Evolutionary conservation across 2,888 invertebrate genomes (phyloP), one percentile per base, ranked within the genome.

Genomic region (Drosophila borealis): DNA sequence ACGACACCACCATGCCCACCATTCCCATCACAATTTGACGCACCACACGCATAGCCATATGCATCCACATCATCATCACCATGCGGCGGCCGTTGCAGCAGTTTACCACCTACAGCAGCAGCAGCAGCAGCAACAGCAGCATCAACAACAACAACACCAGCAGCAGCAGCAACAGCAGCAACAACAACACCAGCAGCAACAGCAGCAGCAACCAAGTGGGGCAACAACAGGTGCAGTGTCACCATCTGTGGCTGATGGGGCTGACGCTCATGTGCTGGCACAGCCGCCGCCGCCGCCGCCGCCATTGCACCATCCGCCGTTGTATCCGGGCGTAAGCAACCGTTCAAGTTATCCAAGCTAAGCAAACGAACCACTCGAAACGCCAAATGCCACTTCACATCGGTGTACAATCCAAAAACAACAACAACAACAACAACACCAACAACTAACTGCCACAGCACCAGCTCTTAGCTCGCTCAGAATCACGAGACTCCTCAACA

Each of bases 241-340:
- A 48, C 70, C 72, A 44, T 13, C 71, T 41, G 50, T 44, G n/a
- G 57, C 34, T 34, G 60, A 71, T 56, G 72, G 65, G 45, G 45
- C 59, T 8, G 70, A 66, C 11, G 55, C 70, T 41, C 68, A 76
- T 33, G 50, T 55, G 48, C 60, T 67, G 54, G 60, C 41, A 34
- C 64, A 19, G 49, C 74, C 42, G 37, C 71, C 55, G 50, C 77
- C 78, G 10, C 63, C 74, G 10, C 66, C 79, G 44, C 73, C 83
- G 63, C 82, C 82, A 62, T 80, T 90, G 70, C 90, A 87, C 78
- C 91, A 90, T 78, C 90, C 91, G 78, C 89, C 92, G 81, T 81
- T 91, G 81, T 92, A 91, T 88, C 89, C 92, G 82, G 92, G 89
- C 85, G 91, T 92, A 92, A 92, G 91, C 89, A 77, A 82, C 48